Evolutionary conservation across 1,140 invertebrate species (phyloP), one percentile per base, ranked within the genome.

Genomic region (Drosophila tristis): DNA sequence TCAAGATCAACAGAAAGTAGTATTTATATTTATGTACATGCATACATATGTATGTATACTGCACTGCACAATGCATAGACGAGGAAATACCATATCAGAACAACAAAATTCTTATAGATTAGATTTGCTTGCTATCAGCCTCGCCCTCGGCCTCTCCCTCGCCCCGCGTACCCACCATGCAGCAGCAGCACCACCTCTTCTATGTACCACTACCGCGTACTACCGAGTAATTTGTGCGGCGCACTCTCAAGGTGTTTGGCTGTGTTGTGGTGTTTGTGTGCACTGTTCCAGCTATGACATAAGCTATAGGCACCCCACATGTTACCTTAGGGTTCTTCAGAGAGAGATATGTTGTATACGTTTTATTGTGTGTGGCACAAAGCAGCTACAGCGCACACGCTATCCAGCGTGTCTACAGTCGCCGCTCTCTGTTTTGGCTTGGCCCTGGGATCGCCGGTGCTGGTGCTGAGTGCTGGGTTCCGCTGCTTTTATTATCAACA

Each of bases 181-280:
- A 26, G 29, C 29, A 31, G 7, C 29, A 31, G 3, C 26, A 29
- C 8, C 8, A 31, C 31, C 8, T 9, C 31, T 3, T 2, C 2
- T 29, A 35, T 31, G 29, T 31, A 8, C 29, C 20, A 13, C 13
- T 39, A 11, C 26, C 50, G 31, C 4, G 31, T 39, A 39, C 29
- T 39, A 11, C 49, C 57, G 58, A 74, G 55, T 63, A 70, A 11
- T 39, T 39, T 39, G 11, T 39, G 31, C 48, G 50, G 68, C 70
- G 70, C 70, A 56, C 50, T 63, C 35, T 45, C 58, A 63, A 73
- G 67, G 68, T 73, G 68, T 73, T 50, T 72, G 57, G 29, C 20
- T n/a, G 26, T 53, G 50, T 31, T 15, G n/a, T 47, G 5, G 26
- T 29, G 26, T 29, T 6, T 29, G 26, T 29, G 26, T 39, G 35